Evolutionary conservation across 1,140 invertebrate species (phyloP).

Genomic region (Eriosoma lanigerum): DNA sequence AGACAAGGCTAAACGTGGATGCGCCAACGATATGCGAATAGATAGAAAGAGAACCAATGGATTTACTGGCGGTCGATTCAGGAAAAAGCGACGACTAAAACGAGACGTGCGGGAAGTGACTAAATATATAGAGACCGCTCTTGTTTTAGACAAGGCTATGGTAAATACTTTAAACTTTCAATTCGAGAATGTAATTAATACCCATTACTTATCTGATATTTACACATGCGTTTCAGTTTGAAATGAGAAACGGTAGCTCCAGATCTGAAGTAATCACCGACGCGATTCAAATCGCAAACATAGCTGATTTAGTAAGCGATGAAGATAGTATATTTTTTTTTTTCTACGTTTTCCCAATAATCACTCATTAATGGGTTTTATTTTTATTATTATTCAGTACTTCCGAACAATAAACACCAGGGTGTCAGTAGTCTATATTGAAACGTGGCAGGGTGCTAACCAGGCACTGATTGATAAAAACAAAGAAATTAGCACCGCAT

Average conservation of each 20-base stretch:
- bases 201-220: too few relatives aligned
- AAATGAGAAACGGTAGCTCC: conserved; percentile 85
- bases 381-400: conserved; percentile 66
- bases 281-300: conserved; percentile 94
- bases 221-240: conserved; percentile 71
- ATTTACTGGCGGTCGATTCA: neutral
- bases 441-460: conserved; percentile 90
- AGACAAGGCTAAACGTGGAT: conserved; percentile 79
- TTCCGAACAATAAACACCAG: conserved; percentile 89
- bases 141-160: conserved; percentile 91
- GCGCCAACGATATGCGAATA: conserved; percentile 77
- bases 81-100: conserved; percentile 52
- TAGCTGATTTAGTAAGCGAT: conserved; percentile 85
- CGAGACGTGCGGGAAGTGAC: conserved; percentile 78
- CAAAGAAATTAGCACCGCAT: conserved; percentile 81
- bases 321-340: neutral
- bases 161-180: conserved; percentile 58
- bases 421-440: conserved; percentile 92
- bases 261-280: conserved; percentile 88
- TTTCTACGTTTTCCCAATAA: conserved; percentile 5
- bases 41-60: conserved; percentile 66
- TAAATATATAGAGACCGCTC: conserved; percentile 89
- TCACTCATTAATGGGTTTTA: neutral
- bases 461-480: conserved; percentile 77
- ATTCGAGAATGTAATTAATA: neutral